phyloP scores from a whole-genome alignment of 2,113 vertebrate species.

The Sprattus sprattus region DNA sequence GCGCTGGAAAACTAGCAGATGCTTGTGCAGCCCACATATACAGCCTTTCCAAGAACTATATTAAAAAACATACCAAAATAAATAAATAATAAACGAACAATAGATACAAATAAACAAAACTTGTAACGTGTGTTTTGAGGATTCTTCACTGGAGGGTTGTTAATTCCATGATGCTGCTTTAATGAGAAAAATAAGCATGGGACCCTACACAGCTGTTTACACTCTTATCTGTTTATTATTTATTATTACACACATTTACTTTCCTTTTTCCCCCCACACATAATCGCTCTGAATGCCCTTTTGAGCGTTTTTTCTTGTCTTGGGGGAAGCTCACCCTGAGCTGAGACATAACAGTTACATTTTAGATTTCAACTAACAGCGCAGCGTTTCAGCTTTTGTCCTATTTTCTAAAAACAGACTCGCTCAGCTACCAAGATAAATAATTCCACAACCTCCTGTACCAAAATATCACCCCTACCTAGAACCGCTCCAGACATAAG shows the following conservation, averaged over 20 bases:
- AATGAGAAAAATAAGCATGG: neutral
- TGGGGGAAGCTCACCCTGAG: neutral
- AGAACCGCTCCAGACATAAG: neutral
- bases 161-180: neutral
- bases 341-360: neutral
- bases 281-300: neutral
- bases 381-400: neutral
- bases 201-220: neutral
- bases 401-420: conserved; percentile 15
- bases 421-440: neutral
- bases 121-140: neutral
- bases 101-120: neutral
- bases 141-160: neutral
- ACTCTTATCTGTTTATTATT: neutral
- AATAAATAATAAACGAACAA: neutral
- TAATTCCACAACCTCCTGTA: neutral
- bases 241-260: neutral
- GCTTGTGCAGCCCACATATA: neutral
- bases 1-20: neutral
- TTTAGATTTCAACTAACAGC: neutral
- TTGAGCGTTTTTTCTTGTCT: neutral
- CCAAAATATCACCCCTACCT: neutral
- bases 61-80: neutral
- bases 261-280: neutral
- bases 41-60: neutral